Evolutionary conservation across 2,797 vertebrate genomes (phyloP), one percentile per base, ranked within the genome.

Genomic region (Tolypeutes matacus): DNA sequence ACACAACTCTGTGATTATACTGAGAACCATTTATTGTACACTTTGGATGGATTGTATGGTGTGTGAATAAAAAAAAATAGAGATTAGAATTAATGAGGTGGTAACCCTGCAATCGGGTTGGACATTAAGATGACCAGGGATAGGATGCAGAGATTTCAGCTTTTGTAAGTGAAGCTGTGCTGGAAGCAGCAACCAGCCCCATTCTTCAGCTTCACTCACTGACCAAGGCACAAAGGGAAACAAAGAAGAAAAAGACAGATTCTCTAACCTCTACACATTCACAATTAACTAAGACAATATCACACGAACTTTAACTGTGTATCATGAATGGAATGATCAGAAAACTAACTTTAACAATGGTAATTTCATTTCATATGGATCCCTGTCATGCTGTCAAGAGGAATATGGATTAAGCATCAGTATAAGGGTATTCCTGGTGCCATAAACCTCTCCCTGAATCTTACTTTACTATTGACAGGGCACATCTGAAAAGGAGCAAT

Each of bases 401-500:
- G 98, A 97, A 86, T 98, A 97, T 0, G 98, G 31, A 93, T 95
- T 39, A 85, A 97, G 98, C 0, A 95, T 98, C 46, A 96, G 98
- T 1, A 97, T 98, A 53, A 98, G 98, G 70, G 80, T 96, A 14
- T 96, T 98, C 18, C 98, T 98, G 1, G 25, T 96, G 20, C 86
- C 11, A 46, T 97, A 5, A 81, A 95, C 0, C 84, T 98, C 64
- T 73, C 86, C 56, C 96, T 98, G 72, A 72, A 97, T 90, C 97
- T 98, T 56, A 80, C 95, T 84, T 88, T 98, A 0, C 91, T 98
- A 81, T 97, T 98, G 92, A 97, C 81, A 42, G 98, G 98, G 34
- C 98, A 98, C 53, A 98, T 62, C 91, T 98, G 98, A 98, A 98
- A 97, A 95, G 98, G 98, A 23, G 97, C 93, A 0, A 0, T 98